These are phyloP conservation scores for Tachypleus tridentatus DNA, from an alignment of 1,140 invertebrate genomes.

Conservation along the genomic window DNA sequence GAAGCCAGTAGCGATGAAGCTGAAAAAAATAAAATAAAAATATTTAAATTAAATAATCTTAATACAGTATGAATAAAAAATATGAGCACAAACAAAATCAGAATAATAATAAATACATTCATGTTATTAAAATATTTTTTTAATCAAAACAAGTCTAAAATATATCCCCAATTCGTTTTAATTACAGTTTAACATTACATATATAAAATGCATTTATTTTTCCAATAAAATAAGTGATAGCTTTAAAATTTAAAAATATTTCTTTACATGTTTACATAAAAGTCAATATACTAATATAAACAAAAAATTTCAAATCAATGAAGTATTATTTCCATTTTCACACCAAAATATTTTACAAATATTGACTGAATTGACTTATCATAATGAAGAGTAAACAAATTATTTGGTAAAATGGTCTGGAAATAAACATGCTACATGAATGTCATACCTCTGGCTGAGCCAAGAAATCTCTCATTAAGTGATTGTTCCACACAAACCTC, in stretches of 20 bases:
- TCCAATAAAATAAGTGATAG: no score
- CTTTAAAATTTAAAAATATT: no score
- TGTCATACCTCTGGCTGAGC: slow-evolving; percentile 39
- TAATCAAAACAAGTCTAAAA: neutral
- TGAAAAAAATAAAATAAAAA: slow-evolving; percentile 19
- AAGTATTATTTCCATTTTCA: neutral
- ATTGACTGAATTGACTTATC: neutral
- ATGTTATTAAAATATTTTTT: neutral
- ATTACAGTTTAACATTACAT: neutral
- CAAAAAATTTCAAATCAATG: no score
- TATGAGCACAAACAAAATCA: neutral
- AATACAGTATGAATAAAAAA: no score
- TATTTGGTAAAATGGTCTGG: neutral
- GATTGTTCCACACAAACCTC: slow-evolving; percentile 86
- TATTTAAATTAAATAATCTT: no score
- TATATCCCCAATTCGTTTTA: neutral
- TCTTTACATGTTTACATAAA: no score
- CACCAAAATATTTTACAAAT: neutral
- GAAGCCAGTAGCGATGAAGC: slow-evolving; percentile 66
- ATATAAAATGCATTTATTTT: neutral
- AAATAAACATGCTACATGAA: neutral
- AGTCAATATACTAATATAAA: no score
- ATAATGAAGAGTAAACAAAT: neutral
- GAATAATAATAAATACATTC: slow-evolving; percentile 3
- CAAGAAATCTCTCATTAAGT: slow-evolving; percentile 55